phyloP scores from a whole-genome alignment of 2,888 invertebrate genomes.

The Bellardia bayeri region DNA sequence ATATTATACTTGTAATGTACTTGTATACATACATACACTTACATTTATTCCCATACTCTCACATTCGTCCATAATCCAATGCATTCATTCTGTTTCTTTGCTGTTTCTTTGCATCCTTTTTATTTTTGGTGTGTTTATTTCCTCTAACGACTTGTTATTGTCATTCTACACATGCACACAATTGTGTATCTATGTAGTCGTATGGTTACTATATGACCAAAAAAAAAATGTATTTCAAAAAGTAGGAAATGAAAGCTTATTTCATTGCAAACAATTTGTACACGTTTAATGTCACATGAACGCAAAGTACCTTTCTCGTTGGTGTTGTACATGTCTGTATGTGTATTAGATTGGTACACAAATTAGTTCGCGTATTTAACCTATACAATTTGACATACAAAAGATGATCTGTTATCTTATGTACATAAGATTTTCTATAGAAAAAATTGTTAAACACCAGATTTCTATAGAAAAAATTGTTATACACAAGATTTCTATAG shows the following conservation, averaged over 20 bases:
- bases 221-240: slow-evolving; percentile 14
- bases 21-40: slow-evolving; percentile 4
- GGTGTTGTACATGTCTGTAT: background rate
- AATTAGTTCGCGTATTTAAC: no score
- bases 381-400: no score
- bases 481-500: no score
- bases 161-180: slow-evolving; percentile 9
- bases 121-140: background rate
- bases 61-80: slow-evolving; percentile 21
- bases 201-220: background rate
- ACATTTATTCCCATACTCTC: background rate
- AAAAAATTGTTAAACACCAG: no score
- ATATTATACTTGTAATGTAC: no score
- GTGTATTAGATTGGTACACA: background rate
- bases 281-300: slow-evolving; percentile 62
- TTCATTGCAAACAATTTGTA: slow-evolving; percentile 63
- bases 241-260: slow-evolving; percentile 47
- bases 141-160: slow-evolving; percentile 23
- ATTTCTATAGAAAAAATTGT: no score
- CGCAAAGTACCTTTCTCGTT: slow-evolving; percentile 38
- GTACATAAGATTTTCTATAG: no score
- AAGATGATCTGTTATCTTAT: no score
- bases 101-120: slow-evolving; percentile 24
- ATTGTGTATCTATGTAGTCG: slow-evolving; percentile 13
- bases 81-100: slow-evolving; percentile 39